Percentiles rank a stretch among this genome's conserved stretches.
Conservation (phyloP, 2,888 invertebrate species). For the Nomada ferruginata region DNA sequence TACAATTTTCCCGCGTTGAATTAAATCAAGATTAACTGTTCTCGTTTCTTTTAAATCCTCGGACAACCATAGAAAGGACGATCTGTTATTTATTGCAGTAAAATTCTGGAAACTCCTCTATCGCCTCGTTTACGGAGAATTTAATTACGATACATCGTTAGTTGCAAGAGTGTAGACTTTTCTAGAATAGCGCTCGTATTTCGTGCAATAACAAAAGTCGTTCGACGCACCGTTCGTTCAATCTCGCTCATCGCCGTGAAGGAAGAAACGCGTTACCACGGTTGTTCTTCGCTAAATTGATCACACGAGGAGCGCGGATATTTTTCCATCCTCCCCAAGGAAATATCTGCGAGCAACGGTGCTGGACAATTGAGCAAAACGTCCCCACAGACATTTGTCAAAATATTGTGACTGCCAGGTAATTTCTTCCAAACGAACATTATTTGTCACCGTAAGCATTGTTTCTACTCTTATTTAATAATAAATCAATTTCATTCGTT, state of each 20-base stretch:
- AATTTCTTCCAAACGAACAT: background rate
- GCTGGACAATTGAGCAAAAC: slow-evolving; percentile 76
- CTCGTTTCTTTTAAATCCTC: background rate
- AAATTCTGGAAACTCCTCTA: too few species aligned
- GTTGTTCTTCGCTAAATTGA: slow-evolving; percentile 35
- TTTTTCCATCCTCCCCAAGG: slow-evolving; percentile 80
- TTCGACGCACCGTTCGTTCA: slow-evolving; percentile 8
- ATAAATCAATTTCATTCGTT: background rate
- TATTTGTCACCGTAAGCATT: background rate
- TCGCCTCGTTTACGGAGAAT: too few species aligned
- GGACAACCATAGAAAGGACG: too few species aligned
- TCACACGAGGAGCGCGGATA: slow-evolving; percentile 50
- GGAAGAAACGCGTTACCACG: slow-evolving; percentile 39
- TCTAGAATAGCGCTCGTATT: background rate
- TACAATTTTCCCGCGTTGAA: background rate
- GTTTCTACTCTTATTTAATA: background rate
- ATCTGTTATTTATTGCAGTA: background rate
- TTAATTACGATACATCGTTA: too few species aligned
- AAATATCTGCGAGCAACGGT: slow-evolving; percentile 80
- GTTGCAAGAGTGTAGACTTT: background rate
- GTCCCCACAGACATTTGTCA: slow-evolving; percentile 81
- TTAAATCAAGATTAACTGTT: too few species aligned
- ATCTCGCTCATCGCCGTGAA: slow-evolving; percentile 2
- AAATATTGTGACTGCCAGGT: slow-evolving; percentile 82
- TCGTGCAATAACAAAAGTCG: slow-evolving; percentile 13